Conservation (phyloP, 2,113 vertebrate genomes). For the Neotragus pygmaeus region DNA sequence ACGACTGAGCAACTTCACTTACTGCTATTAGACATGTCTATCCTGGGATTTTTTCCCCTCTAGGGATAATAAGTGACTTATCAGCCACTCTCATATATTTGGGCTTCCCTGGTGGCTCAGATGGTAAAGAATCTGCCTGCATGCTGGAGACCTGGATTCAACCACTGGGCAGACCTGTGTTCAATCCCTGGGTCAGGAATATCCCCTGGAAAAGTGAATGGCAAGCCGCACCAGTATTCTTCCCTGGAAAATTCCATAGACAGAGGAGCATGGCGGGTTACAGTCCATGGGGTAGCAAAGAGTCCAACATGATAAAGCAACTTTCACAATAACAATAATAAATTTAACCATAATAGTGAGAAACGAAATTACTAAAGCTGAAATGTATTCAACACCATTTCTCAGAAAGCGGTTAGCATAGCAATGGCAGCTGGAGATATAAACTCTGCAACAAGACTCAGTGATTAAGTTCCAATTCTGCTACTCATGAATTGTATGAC, state of each 20-base stretch:
- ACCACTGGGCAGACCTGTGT: not conserved
- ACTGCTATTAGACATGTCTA: not conserved
- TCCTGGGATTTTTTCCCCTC: not conserved
- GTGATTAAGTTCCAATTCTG: not conserved
- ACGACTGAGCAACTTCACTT: too few species aligned
- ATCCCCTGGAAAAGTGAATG: not conserved
- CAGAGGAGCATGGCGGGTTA: not conserved
- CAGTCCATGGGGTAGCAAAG: not conserved
- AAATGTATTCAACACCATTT: not conserved
- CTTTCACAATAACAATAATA: not conserved
- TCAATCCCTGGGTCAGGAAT: not conserved
- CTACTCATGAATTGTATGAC: not conserved
- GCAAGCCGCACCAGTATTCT: not conserved
- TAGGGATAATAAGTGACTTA: not conserved
- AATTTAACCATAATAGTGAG: not conserved
- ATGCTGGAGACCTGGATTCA: not conserved
- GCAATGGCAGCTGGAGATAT: not conserved
- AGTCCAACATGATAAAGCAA: not conserved
- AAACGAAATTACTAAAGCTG: not conserved
- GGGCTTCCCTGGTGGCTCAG: not conserved
- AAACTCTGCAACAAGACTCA: not conserved
- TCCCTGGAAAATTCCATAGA: not conserved
- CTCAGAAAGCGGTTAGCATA: not conserved
- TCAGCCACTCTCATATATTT: not conserved
- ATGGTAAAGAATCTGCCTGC: not conserved